Evolutionary conservation across 2,113 vertebrate species (phyloP).

Genomic region (Lipotes vexillifer): DNA sequence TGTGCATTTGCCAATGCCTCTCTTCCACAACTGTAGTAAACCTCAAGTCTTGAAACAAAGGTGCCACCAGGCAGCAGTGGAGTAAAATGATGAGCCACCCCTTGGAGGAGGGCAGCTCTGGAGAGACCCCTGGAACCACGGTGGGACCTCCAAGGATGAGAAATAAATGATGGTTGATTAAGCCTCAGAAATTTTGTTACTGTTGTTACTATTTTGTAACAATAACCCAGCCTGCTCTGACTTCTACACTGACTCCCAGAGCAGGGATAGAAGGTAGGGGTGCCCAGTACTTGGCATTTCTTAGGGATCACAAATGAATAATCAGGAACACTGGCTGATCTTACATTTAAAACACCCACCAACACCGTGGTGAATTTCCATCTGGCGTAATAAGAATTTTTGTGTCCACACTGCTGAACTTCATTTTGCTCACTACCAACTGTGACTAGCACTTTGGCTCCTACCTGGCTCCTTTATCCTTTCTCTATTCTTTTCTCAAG

Average conservation of each 20-base stretch:
- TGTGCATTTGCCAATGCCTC: neutral
- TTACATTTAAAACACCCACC: neutral
- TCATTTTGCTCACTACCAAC: neutral
- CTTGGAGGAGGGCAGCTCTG: neutral
- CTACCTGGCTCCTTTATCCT: neutral
- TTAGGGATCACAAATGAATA: neutral
- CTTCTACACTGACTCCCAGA: neutral
- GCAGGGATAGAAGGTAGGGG: neutral
- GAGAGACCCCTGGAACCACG: neutral
- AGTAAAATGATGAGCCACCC: neutral
- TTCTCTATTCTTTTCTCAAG: neutral
- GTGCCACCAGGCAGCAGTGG: rapidly evolving
- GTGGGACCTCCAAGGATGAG: neutral
- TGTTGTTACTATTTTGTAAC: neutral
- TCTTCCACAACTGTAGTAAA: neutral
- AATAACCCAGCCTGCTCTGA: neutral
- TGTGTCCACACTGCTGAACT: neutral
- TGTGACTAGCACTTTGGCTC: neutral
- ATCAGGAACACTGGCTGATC: neutral
- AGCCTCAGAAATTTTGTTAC: neutral
- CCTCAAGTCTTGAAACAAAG: neutral
- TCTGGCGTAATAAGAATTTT: neutral
- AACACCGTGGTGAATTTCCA: neutral
- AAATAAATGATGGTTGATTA: neutral
- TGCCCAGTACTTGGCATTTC: neutral